Evolutionary conservation across 2,797 vertebrate genomes (phyloP).

Genomic region (Malurus leucopterus): DNA sequence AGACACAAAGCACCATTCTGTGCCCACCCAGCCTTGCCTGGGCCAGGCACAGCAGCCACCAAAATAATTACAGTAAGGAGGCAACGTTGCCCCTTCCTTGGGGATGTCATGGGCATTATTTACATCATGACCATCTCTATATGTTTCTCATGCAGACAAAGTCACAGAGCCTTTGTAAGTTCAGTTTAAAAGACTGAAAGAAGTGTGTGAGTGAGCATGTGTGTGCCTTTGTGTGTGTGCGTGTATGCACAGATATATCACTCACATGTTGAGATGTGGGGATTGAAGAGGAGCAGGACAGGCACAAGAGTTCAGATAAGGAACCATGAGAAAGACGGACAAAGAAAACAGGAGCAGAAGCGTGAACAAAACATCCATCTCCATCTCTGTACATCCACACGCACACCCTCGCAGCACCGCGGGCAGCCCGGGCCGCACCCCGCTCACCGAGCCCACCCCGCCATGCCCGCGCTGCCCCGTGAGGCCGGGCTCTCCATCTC

Average conservation of each 20-base stretch:
- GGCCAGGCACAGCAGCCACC: accelerated
- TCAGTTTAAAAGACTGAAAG: not conserved
- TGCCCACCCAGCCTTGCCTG: not conserved
- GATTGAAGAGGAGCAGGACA: not conserved
- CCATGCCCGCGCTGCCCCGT: accelerated
- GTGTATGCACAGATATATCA: accelerated
- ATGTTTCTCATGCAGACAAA: not conserved
- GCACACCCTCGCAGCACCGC: accelerated
- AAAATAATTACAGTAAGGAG: accelerated
- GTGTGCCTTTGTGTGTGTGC: not conserved
- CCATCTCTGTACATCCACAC: accelerated
- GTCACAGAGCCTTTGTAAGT: accelerated
- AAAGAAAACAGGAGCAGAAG: accelerated
- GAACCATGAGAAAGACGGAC: not conserved
- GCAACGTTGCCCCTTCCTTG: not conserved
- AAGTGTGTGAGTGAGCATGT: not conserved
- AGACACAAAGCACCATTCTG: accelerated
- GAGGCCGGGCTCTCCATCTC: accelerated
- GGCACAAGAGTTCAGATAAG: not conserved
- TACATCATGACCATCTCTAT: accelerated
- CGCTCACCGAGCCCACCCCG: accelerated
- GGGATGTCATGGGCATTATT: accelerated
- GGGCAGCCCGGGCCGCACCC: not conserved
- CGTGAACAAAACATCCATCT: not conserved
- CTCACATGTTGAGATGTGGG: not conserved